phyloP scores from a whole-genome alignment of 2,888 invertebrate species.

The Pterostichus niger region DNA sequence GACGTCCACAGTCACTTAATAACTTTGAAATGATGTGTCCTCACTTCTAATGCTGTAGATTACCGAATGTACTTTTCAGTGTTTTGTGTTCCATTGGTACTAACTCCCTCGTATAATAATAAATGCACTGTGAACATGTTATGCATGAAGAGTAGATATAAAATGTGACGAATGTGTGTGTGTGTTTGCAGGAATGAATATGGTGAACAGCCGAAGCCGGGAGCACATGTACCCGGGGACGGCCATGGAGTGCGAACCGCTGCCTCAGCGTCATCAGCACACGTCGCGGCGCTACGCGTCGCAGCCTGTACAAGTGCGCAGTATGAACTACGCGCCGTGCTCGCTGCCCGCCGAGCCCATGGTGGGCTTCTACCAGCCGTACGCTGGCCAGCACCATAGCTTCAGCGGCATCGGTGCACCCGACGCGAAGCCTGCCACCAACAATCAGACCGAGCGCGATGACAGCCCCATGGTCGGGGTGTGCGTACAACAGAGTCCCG shows the following conservation, averaged over 20 bases:
- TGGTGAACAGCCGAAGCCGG: constrained; percentile 76
- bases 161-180: not conserved
- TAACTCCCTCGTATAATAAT: too few species aligned
- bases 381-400: constrained; percentile 74
- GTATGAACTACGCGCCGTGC: constrained; percentile 72
- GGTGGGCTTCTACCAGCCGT: constrained; percentile 75
- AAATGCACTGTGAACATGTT: too few species aligned
- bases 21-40: too few species aligned
- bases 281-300: constrained; percentile 71
- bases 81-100: too few species aligned
- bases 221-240: constrained; percentile 73
- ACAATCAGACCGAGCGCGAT: constrained; percentile 79
- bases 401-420: constrained; percentile 71
- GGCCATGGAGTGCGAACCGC: constrained; percentile 91
- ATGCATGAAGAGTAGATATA: too few species aligned
- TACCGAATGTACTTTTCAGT: too few species aligned
- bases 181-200: constrained; percentile 76
- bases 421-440: constrained; percentile 73
- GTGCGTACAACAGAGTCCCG: constrained; percentile 95
- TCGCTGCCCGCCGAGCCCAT: constrained; percentile 72
- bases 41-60: too few species aligned
- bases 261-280: constrained; percentile 75
- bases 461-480: constrained; percentile 93
- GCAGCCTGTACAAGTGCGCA: not conserved
- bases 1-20: too few species aligned